Evolutionary conservation across 2,797 vertebrate species (phyloP).

Genomic region (Pseudocheirus occidentalis): DNA sequence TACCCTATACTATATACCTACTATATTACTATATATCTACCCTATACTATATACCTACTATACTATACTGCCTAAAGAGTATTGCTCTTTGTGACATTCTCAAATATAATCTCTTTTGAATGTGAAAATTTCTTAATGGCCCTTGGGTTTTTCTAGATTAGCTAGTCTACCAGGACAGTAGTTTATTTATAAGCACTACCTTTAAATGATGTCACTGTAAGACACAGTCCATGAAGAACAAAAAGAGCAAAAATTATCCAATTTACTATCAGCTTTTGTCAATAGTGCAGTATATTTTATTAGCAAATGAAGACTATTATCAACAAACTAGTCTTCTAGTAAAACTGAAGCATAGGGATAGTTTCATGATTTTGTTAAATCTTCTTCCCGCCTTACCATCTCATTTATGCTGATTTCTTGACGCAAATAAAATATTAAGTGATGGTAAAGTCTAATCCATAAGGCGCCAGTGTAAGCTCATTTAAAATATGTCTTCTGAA

Average conservation of each 20-base stretch:
- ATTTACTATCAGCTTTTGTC: neutral
- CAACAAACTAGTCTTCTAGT: neutral
- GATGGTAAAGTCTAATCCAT: constrained; percentile 39
- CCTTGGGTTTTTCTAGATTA: neutral
- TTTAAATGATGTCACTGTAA: neutral
- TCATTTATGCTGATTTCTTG: constrained; percentile 12
- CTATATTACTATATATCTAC: too few relatives aligned
- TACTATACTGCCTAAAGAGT: neutral
- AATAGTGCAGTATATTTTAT: neutral
- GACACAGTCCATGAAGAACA: neutral
- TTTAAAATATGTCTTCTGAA: constrained; percentile 47
- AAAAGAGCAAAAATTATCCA: neutral
- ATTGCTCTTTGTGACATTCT: neutral
- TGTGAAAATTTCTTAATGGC: neutral
- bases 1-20: too few relatives aligned
- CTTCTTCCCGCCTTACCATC: constrained; percentile 12
- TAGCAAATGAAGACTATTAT: neutral
- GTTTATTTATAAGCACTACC: neutral
- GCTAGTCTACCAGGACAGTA: neutral
- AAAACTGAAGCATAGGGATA: neutral
- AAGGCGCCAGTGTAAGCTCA: constrained; percentile 26
- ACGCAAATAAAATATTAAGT: constrained; percentile 52
- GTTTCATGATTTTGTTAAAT: neutral
- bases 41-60: too few relatives aligned
- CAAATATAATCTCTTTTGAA: neutral